A percentile compares a stretch with the other conserved stretches of the same genome.
Conservation (phyloP, 2,113 vertebrate genomes). For the Spermophilus dauricus region DNA sequence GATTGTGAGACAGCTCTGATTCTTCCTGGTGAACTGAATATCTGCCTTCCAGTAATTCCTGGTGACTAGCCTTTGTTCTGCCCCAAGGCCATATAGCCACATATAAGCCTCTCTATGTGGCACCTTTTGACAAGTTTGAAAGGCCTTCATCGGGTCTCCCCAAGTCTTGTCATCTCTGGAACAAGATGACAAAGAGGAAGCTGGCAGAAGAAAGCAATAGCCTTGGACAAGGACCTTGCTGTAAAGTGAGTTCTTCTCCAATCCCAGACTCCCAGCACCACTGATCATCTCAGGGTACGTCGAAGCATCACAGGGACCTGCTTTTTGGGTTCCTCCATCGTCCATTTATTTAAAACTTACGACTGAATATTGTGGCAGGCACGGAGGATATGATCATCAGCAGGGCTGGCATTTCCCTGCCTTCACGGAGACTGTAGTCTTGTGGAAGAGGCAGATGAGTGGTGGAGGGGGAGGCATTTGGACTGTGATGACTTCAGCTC, state of each 20-base stretch:
- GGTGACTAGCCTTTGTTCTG: background rate
- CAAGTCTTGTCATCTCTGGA: background rate
- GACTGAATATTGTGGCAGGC: too few relatives aligned
- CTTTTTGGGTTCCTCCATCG: background rate
- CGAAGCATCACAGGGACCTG: background rate
- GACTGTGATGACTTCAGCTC: background rate
- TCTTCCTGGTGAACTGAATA: background rate
- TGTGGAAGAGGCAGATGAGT: background rate
- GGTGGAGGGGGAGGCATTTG: background rate
- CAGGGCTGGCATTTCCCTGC: background rate
- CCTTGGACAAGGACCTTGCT: background rate
- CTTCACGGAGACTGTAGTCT: background rate
- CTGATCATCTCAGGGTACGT: fast-evolving
- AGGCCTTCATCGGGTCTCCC: background rate
- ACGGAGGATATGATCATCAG: background rate
- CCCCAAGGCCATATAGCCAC: background rate
- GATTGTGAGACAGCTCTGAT: background rate
- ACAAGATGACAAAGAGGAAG: background rate
- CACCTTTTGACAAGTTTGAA: slow-evolving; percentile 11
- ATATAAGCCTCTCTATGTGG: background rate
- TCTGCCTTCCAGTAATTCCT: background rate
- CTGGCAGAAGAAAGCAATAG: background rate
- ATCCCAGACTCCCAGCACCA: background rate
- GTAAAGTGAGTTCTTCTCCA: background rate
- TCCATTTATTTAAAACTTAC: background rate